Evolutionary conservation across 2,888 invertebrate genomes (phyloP).

Genomic region (Drosophila emarginata): DNA sequence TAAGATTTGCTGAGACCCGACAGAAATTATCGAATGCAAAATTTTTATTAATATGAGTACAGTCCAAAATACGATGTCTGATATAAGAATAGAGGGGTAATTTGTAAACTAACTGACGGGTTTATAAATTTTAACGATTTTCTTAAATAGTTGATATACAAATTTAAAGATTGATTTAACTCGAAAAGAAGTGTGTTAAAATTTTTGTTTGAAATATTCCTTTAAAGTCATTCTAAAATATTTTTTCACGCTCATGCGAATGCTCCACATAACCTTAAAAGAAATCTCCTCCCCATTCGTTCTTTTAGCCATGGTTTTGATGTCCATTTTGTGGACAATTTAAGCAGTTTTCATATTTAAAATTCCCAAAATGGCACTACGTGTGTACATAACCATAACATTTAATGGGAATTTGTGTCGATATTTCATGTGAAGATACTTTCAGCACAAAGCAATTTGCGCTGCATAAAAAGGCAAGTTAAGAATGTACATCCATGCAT

Average conservation of each 20-base stretch:
- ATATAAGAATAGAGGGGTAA: too few relatives aligned
- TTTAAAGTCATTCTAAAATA: background rate
- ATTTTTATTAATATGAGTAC: too few relatives aligned
- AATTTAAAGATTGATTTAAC: background rate
- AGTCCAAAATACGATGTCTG: too few relatives aligned
- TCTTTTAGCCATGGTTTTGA: constrained; percentile 35
- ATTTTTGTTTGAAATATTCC: background rate
- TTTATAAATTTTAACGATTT: too few relatives aligned
- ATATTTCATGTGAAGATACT: constrained; percentile 53
- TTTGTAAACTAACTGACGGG: too few relatives aligned
- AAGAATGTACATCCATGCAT: background rate
- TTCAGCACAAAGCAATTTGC: constrained; percentile 65
- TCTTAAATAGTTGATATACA: background rate
- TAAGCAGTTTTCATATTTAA: constrained; percentile 72
- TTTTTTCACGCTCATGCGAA: background rate
- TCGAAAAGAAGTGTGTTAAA: background rate
- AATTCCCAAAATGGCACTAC: constrained; percentile 79
- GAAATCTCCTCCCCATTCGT: constrained; percentile 11
- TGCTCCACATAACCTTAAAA: constrained; percentile 30
- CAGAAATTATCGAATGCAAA: too few relatives aligned
- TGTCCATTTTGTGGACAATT: constrained; percentile 73
- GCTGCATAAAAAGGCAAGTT: constrained; percentile 47
- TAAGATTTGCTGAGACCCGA: too few relatives aligned
- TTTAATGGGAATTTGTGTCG: constrained; percentile 66
- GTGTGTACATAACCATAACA: constrained; percentile 75